Base-by-base conservation (phyloP, 2,113 vertebrate genomes). In the Oreotragus oreotragus region DNA sequence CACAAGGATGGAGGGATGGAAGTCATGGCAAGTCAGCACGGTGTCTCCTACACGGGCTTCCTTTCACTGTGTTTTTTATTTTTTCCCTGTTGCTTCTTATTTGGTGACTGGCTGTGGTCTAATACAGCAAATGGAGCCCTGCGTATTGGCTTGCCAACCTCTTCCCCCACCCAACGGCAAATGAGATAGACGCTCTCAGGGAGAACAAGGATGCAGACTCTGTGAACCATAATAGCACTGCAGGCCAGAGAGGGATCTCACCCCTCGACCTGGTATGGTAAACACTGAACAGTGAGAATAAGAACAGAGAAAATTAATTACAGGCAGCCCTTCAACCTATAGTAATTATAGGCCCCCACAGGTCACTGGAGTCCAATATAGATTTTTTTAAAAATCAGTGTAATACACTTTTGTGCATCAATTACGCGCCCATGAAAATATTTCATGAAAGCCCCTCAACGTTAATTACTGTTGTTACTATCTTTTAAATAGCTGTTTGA, bases 291-390 rank as follows among this genome's bases (percentile, higher is more conserved):
- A 77, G 25, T 60, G 55, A 94, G 19, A 89, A 5, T 86, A 73
- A 84, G 64, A 91, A 86, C 83, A 3, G 47, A 91, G 43, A 83
- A 90, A 86, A 86, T 95, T 76, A 77, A 80, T 86, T 90, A 70
- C 3, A 83, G 53, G 43, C 23, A 76, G 16, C n/a, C 70, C 47
- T 97, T 93, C 27, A 62, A 7, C 19, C 27, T 88, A 0, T 93
- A 36, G 14, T 88, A 60, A 76, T 90, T 94, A 27, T 62, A 43
- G 27, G 14, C 43, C 25, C 76, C 19, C 33, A 33, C n/a, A 73
- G 89, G 90, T 95, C 58, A 62, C 86, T 88, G 17, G 88, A 93
- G 36, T 70, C 85, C 25, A 88, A 5, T 33, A 45, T 43, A 43
- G 51, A 53, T 79, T 94, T 97, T 90, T 93, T 62, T 64, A 19